phyloP scores from a whole-genome alignment of 1,140 invertebrate species.

The Homalodisca vitripennis region DNA sequence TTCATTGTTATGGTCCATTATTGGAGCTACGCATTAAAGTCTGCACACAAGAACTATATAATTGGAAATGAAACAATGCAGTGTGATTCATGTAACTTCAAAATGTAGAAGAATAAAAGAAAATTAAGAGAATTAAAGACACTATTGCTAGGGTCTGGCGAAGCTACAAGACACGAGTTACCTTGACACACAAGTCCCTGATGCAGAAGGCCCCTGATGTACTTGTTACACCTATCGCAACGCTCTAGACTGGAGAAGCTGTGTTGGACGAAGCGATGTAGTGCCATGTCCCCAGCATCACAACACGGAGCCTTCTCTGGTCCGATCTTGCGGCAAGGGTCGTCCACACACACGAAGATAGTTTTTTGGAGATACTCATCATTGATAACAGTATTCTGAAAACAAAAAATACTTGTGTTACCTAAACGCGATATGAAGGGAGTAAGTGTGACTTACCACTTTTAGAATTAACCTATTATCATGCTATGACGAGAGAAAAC shows the following conservation, averaged over 20 bases:
- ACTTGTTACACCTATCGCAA: constrained; percentile 76
- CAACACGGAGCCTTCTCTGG: neutral
- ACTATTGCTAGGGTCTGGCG: no score
- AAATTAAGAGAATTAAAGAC: no score
- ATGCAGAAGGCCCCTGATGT: constrained; percentile 66
- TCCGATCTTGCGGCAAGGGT: constrained; percentile 49
- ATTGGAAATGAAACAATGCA: no score
- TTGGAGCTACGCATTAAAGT: no score
- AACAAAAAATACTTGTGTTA: constrained; percentile 37
- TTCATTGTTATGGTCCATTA: no score
- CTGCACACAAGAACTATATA: no score
- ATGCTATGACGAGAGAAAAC: no score
- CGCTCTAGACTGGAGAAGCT: constrained; percentile 49
- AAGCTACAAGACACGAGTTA: constrained; percentile 46
- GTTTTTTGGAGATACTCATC: constrained; percentile 75
- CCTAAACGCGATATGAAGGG: neutral
- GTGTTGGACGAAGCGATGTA: constrained; percentile 31
- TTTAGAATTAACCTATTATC: no score
- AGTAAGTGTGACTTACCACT: neutral
- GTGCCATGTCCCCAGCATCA: constrained; percentile 8
- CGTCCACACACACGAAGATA: constrained; percentile 68
- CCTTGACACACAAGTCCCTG: constrained; percentile 75
- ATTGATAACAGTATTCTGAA: constrained; percentile 73
- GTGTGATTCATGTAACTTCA: no score
- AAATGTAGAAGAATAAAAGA: no score